Evolutionary conservation across 2,888 invertebrate genomes (phyloP).

Genomic region (Hololepta plana): DNA sequence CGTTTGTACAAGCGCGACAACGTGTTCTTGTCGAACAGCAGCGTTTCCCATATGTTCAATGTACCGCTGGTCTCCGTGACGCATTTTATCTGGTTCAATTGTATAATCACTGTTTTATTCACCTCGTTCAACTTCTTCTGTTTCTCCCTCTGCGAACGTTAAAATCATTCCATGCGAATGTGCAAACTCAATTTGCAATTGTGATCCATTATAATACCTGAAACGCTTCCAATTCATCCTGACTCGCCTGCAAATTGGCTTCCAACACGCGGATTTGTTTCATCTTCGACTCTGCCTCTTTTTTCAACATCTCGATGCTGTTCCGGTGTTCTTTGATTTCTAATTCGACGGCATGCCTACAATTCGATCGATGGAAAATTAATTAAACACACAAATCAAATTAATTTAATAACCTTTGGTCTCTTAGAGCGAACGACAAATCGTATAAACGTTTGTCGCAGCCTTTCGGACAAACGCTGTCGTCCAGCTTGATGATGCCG

Average conservation of each 20-base stretch:
- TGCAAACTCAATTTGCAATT: slow-evolving; percentile 6
- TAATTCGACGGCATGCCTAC: slow-evolving; percentile 36
- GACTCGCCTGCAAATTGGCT: slow-evolving; percentile 32
- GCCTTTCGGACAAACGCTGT: slow-evolving; percentile 51
- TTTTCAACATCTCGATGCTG: slow-evolving; percentile 4
- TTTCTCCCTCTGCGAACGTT: slow-evolving; percentile 57
- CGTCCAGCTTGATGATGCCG: slow-evolving; percentile 47
- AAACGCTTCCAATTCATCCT: slow-evolving; percentile 41
- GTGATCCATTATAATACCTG: slow-evolving; percentile 20
- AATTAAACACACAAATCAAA: background rate
- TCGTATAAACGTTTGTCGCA: slow-evolving; percentile 51
- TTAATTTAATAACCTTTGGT: slow-evolving; percentile 34
- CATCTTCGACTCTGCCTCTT: slow-evolving; percentile 36
- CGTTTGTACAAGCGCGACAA: slow-evolving; percentile 39
- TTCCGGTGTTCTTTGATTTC: slow-evolving; percentile 39
- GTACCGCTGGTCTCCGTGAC: slow-evolving; percentile 22
- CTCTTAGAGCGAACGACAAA: slow-evolving; percentile 42
- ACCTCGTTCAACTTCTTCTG: slow-evolving; percentile 66
- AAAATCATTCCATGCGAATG: too few species aligned
- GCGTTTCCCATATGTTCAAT: slow-evolving; percentile 29
- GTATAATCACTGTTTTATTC: slow-evolving; percentile 45
- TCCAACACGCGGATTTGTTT: slow-evolving; percentile 38
- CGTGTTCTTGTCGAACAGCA: slow-evolving; percentile 44
- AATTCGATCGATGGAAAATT: slow-evolving; percentile 3
- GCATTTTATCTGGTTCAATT: slow-evolving; percentile 49